Conservation (phyloP, 2,888 invertebrate species). For the Drosophila paucipuncta region DNA sequence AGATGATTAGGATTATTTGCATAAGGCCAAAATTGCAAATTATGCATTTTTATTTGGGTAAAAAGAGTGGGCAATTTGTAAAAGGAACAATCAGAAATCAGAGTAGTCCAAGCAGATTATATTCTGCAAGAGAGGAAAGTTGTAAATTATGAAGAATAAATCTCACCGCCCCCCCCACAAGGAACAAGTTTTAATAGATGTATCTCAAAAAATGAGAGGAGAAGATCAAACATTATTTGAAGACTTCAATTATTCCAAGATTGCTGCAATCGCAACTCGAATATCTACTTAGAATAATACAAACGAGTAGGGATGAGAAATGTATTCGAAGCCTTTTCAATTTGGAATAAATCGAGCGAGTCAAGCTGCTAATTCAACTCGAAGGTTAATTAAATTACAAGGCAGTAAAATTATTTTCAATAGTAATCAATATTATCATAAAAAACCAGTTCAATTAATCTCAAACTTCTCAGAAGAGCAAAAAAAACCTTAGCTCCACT, state of each 20-base stretch:
- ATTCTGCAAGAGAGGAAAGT: neutral
- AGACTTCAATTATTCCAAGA: neutral
- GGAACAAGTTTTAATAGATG: neutral
- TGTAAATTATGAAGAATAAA: neutral
- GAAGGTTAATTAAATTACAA: neutral
- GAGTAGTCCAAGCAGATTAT: neutral
- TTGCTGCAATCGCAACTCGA: neutral
- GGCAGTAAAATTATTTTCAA: neutral
- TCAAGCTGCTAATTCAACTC: neutral
- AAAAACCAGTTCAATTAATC: neutral
- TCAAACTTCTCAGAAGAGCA: neutral
- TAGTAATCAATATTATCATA: neutral
- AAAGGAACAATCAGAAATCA: neutral
- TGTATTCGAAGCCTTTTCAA: neutral
- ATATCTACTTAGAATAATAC: neutral
- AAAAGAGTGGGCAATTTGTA: neutral
- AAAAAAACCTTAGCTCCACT: neutral
- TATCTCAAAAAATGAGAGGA: neutral
- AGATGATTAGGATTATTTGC: no score
- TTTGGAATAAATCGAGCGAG: neutral
- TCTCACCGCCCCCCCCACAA: neutral
- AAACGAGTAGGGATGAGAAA: neutral
- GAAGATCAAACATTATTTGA: neutral
- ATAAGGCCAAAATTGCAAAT: neutral
- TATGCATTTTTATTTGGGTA: neutral